Base-by-base conservation (phyloP, 2,888 invertebrate species). In the Macaria liturata region DNA sequence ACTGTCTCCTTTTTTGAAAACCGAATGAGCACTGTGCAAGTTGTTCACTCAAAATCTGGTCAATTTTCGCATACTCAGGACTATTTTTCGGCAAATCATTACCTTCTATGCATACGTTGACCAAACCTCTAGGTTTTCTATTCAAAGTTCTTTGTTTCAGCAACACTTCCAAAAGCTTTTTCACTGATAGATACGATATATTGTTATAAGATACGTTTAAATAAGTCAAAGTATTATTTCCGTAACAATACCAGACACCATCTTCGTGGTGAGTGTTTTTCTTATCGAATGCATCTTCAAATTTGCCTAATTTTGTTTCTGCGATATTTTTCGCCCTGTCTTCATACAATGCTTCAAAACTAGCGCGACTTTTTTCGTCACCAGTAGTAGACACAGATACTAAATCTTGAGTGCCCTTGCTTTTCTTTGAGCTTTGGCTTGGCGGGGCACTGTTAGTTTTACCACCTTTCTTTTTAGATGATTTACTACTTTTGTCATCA, bases 101-200 rank as follows among this genome's bases (percentile, higher is more conserved):
- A 0, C 88, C 88, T 53, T 85, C 83, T 3, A 87, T 67, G 3
- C 65, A 63, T 2, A 87, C 59, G 49, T 79, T 82, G 3, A 84
- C 54, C 40, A 88, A 63, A 0, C 88, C 88, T 9, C 54, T 42
- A n/a, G 42, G 42, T n/a, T 9, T 42, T 42, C 42, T 42, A 9
- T 42, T 42, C 4, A 42, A 42, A 5, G 4, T n/a, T n/a, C 9
- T 42, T 42, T 42, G 42, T 42, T 42, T 9, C 42, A 42, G 4
- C 1, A 42, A n/a, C 8, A 42, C 42, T 8, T 8, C 8, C 9
- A 42, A 4, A 4, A 42, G n/a, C 9, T n/a, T 42, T 9, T 42
- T 42, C 4, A 42, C 42, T 8, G 42, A 42, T 4, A 42, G 8
- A 42, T n/a, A n/a, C 4, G 42, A n/a, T 42, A 42, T 42, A 9